A percentile compares a stretch with the other conserved stretches of the same genome.
Evolutionary conservation across 1,140 invertebrate genomes (phyloP).

Genomic region (Brachionus rotundiformis): DNA sequence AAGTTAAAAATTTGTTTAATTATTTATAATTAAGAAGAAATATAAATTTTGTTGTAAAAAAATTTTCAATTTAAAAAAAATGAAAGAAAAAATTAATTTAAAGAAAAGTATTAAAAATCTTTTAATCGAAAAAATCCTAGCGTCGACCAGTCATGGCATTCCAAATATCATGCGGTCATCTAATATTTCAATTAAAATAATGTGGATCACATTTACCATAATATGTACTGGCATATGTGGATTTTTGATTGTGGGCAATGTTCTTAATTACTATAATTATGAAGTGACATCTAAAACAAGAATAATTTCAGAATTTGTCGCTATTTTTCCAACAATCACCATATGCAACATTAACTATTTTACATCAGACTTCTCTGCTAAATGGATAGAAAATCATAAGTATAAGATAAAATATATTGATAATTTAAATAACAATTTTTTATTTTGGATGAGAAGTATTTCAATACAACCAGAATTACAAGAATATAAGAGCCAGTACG

Average conservation of each 20-base stretch:
- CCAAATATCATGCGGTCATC: too few species aligned
- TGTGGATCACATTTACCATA: neutral
- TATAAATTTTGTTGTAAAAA: too few species aligned
- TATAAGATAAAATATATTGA: neutral
- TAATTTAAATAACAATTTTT: neutral
- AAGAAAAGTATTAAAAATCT: too few species aligned
- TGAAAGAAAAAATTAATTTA: too few species aligned
- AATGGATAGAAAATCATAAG: neutral
- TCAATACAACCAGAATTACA: neutral
- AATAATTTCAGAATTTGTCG: neutral
- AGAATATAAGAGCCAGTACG: neutral
- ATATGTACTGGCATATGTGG: neutral
- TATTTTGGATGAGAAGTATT: too few species aligned
- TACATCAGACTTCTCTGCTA: neutral
- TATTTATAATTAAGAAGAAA: too few species aligned
- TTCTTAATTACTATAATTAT: neutral
- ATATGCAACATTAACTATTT: slow-evolving; percentile 20
- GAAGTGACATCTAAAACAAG: neutral
- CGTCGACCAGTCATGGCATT: too few species aligned
- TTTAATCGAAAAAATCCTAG: too few species aligned
- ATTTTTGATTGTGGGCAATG: neutral
- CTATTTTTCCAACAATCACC: slow-evolving; percentile 31
- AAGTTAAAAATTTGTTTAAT: too few species aligned
- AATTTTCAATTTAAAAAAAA: too few species aligned
- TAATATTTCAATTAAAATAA: neutral